Evolutionary conservation across 92 coral and sea anemone genomes (phyloP).

Genomic region (Muricea muricata): DNA sequence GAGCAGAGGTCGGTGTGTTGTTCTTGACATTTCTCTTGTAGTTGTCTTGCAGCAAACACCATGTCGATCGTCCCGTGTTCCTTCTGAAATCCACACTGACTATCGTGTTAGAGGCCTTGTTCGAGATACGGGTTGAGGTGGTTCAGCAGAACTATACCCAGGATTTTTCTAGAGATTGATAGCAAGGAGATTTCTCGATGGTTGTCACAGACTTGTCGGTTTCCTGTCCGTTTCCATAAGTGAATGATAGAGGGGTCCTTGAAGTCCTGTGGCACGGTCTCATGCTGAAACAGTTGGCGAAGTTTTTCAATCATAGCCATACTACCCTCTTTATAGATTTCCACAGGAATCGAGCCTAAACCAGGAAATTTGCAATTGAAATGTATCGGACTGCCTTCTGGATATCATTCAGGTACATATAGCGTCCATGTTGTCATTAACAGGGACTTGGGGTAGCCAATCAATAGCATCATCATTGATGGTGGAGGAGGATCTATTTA

Average conservation of each 20-base stretch:
- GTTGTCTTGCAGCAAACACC: constrained; percentile 39
- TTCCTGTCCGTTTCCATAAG: constrained; percentile 17
- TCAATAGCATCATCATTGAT: neutral
- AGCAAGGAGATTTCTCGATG: constrained; percentile 32
- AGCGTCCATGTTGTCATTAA: no score
- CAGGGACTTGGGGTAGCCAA: neutral
- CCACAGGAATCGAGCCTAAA: constrained; percentile 13
- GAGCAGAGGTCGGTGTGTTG: neutral
- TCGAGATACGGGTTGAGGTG: constrained; percentile 20
- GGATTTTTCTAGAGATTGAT: constrained; percentile 5
- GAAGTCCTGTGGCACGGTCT: constrained; percentile 28
- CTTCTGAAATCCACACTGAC: constrained; percentile 25
- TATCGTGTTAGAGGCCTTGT: constrained; percentile 17
- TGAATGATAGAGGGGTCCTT: constrained; percentile 14
- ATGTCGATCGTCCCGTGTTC: constrained; percentile 36
- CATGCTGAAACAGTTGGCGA: neutral
- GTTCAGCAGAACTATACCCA: constrained; percentile 16
- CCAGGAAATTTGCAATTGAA: neutral
- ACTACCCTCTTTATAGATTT: constrained; percentile 23
- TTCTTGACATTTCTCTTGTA: constrained; percentile 32
- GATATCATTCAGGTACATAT: neutral
- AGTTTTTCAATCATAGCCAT: neutral
- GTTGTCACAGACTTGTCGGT: constrained; percentile 7
- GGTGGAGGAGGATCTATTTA: neutral
- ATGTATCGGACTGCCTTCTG: neutral